A percentile compares a stretch with the other conserved stretches of the same genome.
Conservation (phyloP, 2,797 vertebrate genomes). For the Tangara arthus region DNA sequence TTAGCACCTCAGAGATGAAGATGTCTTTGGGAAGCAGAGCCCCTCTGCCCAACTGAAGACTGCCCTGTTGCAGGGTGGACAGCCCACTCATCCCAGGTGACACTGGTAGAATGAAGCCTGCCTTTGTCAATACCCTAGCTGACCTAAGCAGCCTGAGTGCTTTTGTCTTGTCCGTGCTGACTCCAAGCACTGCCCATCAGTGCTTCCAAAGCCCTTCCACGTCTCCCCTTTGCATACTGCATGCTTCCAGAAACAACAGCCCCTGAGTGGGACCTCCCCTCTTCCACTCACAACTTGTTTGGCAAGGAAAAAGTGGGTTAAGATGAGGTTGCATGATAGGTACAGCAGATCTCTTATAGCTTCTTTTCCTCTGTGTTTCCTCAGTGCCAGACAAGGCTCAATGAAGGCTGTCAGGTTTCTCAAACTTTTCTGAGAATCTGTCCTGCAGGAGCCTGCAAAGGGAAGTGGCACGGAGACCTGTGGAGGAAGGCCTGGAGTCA, state of each 20-base stretch:
- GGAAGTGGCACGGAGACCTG: background rate
- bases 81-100: background rate
- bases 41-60: background rate
- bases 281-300: background rate
- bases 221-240: background rate
- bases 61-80: background rate
- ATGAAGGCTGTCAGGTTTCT: background rate
- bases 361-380: background rate
- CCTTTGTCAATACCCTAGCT: background rate
- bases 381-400: background rate
- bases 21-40: background rate
- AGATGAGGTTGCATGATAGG: too few relatives aligned
- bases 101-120: background rate
- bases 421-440: background rate
- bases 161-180: background rate
- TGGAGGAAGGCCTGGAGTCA: background rate
- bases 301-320: background rate
- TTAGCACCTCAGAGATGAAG: background rate
- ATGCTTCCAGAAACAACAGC: background rate
- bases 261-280: too few relatives aligned
- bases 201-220: background rate
- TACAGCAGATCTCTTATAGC: background rate
- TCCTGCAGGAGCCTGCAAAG: background rate
- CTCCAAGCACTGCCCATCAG: background rate
- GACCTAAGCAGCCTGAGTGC: background rate